Percentiles rank a stretch among this genome's conserved stretches.
Conservation (phyloP, 2,113 vertebrate species). For the Siphamia tubifer region DNA sequence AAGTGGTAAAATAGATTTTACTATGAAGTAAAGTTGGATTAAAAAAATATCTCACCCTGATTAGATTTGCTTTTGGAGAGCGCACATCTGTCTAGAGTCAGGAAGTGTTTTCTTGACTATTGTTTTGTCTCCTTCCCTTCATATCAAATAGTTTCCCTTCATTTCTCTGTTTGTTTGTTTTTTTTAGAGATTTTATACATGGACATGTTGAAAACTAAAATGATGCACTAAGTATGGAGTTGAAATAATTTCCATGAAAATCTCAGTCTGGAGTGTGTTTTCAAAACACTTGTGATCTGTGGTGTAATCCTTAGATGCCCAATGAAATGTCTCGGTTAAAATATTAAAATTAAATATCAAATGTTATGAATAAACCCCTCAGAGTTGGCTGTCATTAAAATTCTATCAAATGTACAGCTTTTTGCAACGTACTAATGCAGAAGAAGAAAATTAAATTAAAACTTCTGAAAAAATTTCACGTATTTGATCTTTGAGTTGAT, state of each 20-base stretch:
- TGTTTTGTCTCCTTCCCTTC: neutral
- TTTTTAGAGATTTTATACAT: neutral
- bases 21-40: constrained; percentile 1
- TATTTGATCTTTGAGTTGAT: neutral
- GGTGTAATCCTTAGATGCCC: neutral
- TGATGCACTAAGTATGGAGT: neutral
- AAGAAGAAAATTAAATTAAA: neutral
- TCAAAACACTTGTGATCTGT: neutral
- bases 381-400: neutral
- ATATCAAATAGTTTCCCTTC: neutral
- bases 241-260: neutral
- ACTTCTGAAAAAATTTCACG: neutral
- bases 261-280: neutral
- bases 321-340: neutral
- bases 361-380: neutral
- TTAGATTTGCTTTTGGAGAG: neutral
- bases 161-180: neutral
- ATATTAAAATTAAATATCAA: neutral
- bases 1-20: neutral
- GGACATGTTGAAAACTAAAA: neutral
- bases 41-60: neutral
- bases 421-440: neutral
- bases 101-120: neutral
- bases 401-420: neutral
- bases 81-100: neutral